Conservation (phyloP, 64 coral and sea anemone genomes). For the Montipora capricornis region DNA sequence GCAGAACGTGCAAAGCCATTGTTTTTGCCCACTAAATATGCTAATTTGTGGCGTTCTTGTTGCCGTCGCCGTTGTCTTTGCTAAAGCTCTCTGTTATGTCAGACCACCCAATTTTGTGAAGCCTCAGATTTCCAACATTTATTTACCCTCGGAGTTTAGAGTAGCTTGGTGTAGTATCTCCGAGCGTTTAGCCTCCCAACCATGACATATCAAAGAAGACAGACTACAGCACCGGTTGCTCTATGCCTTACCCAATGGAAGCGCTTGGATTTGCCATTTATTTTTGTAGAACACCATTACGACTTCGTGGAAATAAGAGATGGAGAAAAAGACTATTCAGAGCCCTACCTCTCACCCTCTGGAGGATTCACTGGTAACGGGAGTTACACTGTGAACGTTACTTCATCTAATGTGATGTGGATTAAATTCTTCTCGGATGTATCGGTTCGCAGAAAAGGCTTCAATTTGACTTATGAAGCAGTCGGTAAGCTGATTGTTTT, state of each 20-base stretch:
- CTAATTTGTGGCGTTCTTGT: too few relatives aligned
- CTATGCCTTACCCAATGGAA: not conserved
- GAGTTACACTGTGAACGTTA: not conserved
- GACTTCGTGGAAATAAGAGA: slow-evolving; percentile 74
- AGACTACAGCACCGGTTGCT: too few relatives aligned
- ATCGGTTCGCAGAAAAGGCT: slow-evolving; percentile 52
- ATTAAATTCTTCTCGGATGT: slow-evolving; percentile 72
- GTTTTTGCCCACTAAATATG: too few relatives aligned
- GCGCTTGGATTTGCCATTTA: not conserved
- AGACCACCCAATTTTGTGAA: too few relatives aligned
- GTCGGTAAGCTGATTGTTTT: slow-evolving; percentile 26
- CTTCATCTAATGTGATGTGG: slow-evolving; percentile 83
- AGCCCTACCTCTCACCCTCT: slow-evolving; percentile 37
- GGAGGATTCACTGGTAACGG: slow-evolving; percentile 65
- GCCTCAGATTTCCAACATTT: too few relatives aligned
- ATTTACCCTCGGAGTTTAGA: too few relatives aligned
- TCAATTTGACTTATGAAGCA: slow-evolving; percentile 77
- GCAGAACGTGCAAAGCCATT: too few relatives aligned
- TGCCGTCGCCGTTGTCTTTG: too few relatives aligned
- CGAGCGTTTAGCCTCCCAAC: too few relatives aligned
- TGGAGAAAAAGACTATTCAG: slow-evolving; percentile 64
- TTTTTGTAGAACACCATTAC: slow-evolving; percentile 33
- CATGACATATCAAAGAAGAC: too few relatives aligned
- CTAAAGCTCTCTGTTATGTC: too few relatives aligned
- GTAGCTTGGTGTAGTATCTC: too few relatives aligned